Evolutionary conservation across 2,888 invertebrate genomes (phyloP).

Genomic region (Campoplex capitator): DNA sequence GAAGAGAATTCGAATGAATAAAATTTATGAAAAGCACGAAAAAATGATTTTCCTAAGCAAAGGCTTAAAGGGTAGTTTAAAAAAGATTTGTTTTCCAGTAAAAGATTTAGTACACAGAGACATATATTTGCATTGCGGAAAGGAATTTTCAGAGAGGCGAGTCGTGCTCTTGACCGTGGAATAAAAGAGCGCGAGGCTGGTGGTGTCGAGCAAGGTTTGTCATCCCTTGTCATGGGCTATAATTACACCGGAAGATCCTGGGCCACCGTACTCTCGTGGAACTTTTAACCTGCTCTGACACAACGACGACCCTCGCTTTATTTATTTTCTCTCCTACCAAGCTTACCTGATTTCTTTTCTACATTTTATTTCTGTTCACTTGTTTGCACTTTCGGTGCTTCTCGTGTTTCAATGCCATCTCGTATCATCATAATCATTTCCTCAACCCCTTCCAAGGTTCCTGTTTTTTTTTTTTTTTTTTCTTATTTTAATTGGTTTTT

Average conservation of each 20-base stretch:
- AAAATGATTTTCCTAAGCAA: background rate
- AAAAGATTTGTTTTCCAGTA: background rate
- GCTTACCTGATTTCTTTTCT: background rate
- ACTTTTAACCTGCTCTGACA: background rate
- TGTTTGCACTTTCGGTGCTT: background rate
- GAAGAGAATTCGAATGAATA: background rate
- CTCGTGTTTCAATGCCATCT: conserved; percentile 8
- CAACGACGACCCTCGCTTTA: background rate
- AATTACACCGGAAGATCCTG: conserved; percentile 39
- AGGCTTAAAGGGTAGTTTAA: background rate
- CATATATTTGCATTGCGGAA: conserved; percentile 10
- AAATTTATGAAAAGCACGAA: background rate
- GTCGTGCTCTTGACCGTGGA: background rate
- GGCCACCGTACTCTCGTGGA: background rate
- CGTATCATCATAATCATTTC: background rate
- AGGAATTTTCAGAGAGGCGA: conserved; percentile 21
- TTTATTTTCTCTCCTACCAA: background rate
- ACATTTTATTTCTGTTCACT: background rate
- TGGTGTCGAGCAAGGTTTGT: conserved; percentile 15
- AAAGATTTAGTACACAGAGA: background rate
- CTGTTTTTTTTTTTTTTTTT: background rate
- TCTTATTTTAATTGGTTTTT: background rate
- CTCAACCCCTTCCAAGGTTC: background rate
- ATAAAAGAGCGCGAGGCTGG: conserved; percentile 11
- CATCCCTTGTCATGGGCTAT: conserved; percentile 46